Percentiles rank a stretch among this genome's conserved stretches.
These are phyloP conservation scores for Leptobrachium leishanense DNA, from an alignment of 2,113 vertebrate genomes.

Conservation along the genomic window DNA sequence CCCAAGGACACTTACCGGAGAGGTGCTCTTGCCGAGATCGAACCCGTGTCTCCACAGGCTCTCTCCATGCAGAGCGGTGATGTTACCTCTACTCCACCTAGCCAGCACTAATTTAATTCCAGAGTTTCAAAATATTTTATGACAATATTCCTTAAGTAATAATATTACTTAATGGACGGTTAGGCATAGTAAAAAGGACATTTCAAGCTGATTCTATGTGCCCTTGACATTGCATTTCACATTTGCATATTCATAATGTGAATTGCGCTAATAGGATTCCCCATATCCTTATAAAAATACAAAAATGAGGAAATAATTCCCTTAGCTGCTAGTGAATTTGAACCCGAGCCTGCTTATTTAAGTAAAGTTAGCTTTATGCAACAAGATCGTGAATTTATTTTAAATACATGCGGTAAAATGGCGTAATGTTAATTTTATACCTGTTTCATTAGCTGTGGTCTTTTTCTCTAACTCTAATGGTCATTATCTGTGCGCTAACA, in stretches of 20 bases:
- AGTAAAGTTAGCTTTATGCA: conserved; percentile 17
- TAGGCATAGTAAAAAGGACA: not conserved
- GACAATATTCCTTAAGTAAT: too few relatives aligned
- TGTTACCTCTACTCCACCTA: too few relatives aligned
- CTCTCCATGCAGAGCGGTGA: too few relatives aligned
- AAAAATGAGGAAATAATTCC: not conserved
- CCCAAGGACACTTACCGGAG: too few relatives aligned
- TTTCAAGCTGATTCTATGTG: not conserved
- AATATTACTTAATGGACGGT: too few relatives aligned
- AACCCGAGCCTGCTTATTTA: not conserved
- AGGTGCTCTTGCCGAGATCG: too few relatives aligned
- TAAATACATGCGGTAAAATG: conserved; percentile 30
- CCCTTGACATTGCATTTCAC: not conserved
- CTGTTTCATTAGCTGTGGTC: conserved; percentile 39
- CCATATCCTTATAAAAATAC: not conserved
- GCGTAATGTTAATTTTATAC: conserved; percentile 43
- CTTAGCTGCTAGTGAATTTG: not conserved
- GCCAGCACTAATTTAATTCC: too few relatives aligned
- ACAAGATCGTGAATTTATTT: conserved; percentile 34
- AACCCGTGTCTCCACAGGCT: too few relatives aligned
- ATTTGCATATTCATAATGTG: not conserved
- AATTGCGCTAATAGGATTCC: not conserved
- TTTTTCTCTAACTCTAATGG: conserved; percentile 42
- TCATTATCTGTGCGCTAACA: conserved; percentile 44
- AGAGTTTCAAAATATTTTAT: too few relatives aligned